Evolutionary conservation across 1,140 invertebrate species (phyloP).

Genomic region (Zaprionus tsacasi): DNA sequence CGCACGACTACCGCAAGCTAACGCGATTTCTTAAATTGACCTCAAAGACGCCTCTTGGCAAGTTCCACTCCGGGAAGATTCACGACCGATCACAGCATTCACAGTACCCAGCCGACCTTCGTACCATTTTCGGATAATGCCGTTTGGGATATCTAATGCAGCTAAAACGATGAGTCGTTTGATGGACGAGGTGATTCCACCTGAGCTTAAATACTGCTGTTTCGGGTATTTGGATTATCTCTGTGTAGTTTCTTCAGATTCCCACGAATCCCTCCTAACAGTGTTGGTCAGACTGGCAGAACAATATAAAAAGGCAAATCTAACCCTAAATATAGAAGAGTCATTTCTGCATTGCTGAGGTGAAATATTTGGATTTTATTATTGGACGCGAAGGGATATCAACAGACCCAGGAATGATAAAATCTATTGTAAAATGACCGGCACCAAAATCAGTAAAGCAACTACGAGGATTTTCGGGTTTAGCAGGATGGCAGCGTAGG

Average conservation of each 20-base stretch:
- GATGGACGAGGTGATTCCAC: not conserved
- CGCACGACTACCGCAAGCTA: not conserved
- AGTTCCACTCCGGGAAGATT: not conserved
- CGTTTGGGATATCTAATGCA: slow-evolving; percentile 16
- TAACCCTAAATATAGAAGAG: slow-evolving; percentile 1
- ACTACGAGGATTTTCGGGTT: slow-evolving; percentile 57
- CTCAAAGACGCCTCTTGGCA: not conserved
- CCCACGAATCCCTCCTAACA: not conserved
- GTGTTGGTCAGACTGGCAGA: not conserved
- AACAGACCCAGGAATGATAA: slow-evolving; percentile 41
- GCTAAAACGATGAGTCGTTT: slow-evolving; percentile 8
- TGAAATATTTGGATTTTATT: slow-evolving; percentile 39
- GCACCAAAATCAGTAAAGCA: slow-evolving; percentile 36
- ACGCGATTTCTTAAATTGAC: not conserved
- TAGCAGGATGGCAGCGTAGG: slow-evolving; percentile 70
- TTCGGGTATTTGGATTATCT: slow-evolving; percentile 4
- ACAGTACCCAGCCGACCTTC: slow-evolving; percentile 1
- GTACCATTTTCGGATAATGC: slow-evolving; percentile 1
- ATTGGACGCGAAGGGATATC: slow-evolving; percentile 31
- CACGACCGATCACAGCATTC: slow-evolving; percentile 10
- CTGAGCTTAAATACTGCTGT: not conserved
- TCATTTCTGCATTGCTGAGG: slow-evolving; percentile 6
- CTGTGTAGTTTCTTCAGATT: not conserved
- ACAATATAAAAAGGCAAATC: not conserved
- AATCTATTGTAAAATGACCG: slow-evolving; percentile 31